Conservation (phyloP, 1,140 invertebrate species). For the Eurosta solidaginis region DNA sequence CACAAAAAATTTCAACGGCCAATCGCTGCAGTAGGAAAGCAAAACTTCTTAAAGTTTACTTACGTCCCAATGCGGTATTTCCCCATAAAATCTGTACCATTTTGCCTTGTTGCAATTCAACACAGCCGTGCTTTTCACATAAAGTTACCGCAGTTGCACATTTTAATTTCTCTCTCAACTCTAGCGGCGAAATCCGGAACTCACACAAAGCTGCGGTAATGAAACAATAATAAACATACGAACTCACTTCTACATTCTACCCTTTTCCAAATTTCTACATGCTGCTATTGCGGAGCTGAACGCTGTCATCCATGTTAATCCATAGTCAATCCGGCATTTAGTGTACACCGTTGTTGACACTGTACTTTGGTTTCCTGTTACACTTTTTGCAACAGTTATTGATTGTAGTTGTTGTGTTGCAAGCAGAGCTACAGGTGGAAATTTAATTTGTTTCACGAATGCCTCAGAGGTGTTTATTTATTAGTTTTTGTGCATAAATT, state of each 20-base stretch:
- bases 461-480: conserved; percentile 20
- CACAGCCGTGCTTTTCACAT: neutral
- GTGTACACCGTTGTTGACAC: neutral
- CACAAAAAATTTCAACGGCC: neutral
- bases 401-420: neutral
- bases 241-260: neutral
- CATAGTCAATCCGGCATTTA: conserved; percentile 13
- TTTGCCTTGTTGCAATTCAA: neutral
- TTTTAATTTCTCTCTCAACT: conserved; percentile 30
- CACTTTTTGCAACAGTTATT: neutral
- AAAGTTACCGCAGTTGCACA: conserved; percentile 31
- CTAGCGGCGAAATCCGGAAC: neutral
- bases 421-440: conserved; percentile 20
- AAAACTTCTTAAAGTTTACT: neutral
- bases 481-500: conserved; percentile 25
- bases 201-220: conserved; percentile 2
- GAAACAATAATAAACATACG: neutral
- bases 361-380: neutral
- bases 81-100: neutral
- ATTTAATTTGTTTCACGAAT: conserved; percentile 31
- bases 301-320: neutral
- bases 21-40: neutral
- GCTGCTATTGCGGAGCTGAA: neutral
- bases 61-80: neutral
- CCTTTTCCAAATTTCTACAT: neutral